Conservation (phyloP, 2,113 vertebrate genomes). For the Brachyistius frenatus region DNA sequence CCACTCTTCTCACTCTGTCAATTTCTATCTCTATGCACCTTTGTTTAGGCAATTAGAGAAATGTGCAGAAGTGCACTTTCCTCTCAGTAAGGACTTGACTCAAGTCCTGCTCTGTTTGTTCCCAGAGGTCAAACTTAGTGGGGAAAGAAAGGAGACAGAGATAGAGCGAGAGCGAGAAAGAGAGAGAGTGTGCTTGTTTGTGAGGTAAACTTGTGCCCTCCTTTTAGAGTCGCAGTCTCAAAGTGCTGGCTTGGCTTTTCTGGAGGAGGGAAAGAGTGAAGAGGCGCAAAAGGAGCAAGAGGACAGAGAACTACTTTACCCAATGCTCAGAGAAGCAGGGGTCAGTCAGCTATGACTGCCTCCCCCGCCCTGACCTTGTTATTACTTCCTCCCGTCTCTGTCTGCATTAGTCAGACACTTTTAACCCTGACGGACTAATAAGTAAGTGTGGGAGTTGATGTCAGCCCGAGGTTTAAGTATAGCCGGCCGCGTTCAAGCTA, state of each 20-base stretch:
- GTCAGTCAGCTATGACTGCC: slow-evolving; percentile 56
- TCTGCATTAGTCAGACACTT: slow-evolving; percentile 57
- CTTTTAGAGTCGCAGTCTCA: slow-evolving; percentile 56
- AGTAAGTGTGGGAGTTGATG: slow-evolving; percentile 53
- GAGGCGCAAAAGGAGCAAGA: slow-evolving; percentile 46
- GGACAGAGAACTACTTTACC: slow-evolving; percentile 48
- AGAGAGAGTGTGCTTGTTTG: slow-evolving; percentile 39
- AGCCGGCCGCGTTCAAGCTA: slow-evolving; percentile 49
- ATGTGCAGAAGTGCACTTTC: slow-evolving; percentile 69
- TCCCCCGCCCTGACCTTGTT: slow-evolving; percentile 48
- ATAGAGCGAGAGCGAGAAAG: background rate
- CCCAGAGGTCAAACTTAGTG: slow-evolving; percentile 57
- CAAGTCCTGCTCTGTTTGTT: slow-evolving; percentile 35
- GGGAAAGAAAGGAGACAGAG: background rate
- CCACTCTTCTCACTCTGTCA: slow-evolving; percentile 5
- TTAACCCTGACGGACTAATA: slow-evolving; percentile 63
- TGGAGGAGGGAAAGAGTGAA: slow-evolving; percentile 23
- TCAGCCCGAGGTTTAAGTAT: slow-evolving; percentile 39
- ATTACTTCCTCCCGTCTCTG: slow-evolving; percentile 41
- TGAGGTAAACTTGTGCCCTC: slow-evolving; percentile 59
- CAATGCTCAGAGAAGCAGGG: slow-evolving; percentile 27
- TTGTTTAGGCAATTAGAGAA: slow-evolving; percentile 63
- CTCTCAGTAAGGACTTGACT: slow-evolving; percentile 48
- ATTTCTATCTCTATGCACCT: slow-evolving; percentile 44
- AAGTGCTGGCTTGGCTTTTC: slow-evolving; percentile 74